Evolutionary conservation across 2,888 invertebrate genomes (phyloP).

Genomic region (Cataglyphis cursor): DNA sequence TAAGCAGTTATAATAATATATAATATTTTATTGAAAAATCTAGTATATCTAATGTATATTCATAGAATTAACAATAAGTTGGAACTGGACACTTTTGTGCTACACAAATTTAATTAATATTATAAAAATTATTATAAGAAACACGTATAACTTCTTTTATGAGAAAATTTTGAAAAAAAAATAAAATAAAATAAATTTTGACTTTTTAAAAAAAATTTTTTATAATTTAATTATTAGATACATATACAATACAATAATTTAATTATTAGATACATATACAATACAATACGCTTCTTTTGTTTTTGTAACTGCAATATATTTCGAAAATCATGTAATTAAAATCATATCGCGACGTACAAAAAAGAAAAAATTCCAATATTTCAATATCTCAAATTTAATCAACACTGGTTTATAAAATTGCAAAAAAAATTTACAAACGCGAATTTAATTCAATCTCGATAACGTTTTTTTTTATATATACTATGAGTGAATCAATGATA

Average conservation of each 20-base stretch:
- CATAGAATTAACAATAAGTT: background rate
- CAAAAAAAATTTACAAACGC: background rate
- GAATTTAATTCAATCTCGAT: background rate
- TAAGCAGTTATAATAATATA: background rate
- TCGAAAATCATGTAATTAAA: constrained; percentile 2
- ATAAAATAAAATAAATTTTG: background rate
- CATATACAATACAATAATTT: background rate
- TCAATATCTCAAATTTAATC: constrained; percentile 11
- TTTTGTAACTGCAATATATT: background rate
- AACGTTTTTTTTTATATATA: background rate
- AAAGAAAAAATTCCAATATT: background rate
- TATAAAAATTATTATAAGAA: background rate
- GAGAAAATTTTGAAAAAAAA: constrained; percentile 1
- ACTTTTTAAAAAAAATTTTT: background rate
- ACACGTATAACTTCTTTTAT: background rate
- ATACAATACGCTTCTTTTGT: background rate
- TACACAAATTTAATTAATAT: background rate
- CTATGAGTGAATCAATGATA: background rate
- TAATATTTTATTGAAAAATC: background rate
- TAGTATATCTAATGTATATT: background rate
- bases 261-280: background rate
- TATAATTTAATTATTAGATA: background rate
- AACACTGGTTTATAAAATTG: constrained; percentile 19
- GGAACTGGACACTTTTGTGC: background rate
- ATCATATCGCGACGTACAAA: background rate